Conservation (phyloP, 2,888 invertebrate species). For the Drosophila mimica region DNA sequence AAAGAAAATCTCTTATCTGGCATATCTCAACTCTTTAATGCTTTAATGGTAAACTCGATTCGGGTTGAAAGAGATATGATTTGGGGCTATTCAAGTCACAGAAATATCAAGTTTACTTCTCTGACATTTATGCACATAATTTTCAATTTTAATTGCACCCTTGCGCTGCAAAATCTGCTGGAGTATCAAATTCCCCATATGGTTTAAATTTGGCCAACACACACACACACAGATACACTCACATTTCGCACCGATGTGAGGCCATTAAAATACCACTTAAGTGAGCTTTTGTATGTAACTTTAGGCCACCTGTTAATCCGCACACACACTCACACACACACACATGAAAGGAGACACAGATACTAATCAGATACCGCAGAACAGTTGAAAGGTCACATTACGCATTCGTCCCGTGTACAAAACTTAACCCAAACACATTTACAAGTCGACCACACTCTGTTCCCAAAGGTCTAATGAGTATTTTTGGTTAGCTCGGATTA, state of each 20-base stretch:
- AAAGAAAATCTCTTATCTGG: neutral
- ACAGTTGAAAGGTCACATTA: slow-evolving; percentile 56
- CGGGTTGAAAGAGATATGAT: neutral
- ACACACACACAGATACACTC: neutral
- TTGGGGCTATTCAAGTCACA: neutral
- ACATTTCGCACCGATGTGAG: slow-evolving; percentile 17
- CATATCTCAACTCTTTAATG: neutral
- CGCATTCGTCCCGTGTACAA: slow-evolving; percentile 54
- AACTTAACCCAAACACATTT: slow-evolving; percentile 47
- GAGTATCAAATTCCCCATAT: slow-evolving; percentile 12
- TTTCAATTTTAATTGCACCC: slow-evolving; percentile 5
- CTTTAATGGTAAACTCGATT: neutral
- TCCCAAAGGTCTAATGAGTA: slow-evolving; percentile 1
- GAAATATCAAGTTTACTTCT: neutral
- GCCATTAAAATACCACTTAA: slow-evolving; percentile 55
- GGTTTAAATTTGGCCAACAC: neutral
- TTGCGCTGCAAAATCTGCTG: neutral
- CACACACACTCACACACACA: slow-evolving; percentile 5
- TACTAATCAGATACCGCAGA: slow-evolving; percentile 35
- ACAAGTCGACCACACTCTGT: slow-evolving; percentile 7
- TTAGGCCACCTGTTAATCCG: slow-evolving; percentile 47
- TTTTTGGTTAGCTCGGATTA: neutral
- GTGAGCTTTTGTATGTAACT: slow-evolving; percentile 29
- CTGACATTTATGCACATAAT: neutral
- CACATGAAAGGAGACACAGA: slow-evolving; percentile 13